Percentiles rank a stretch among this genome's conserved stretches.
These are phyloP conservation scores for Stichodactyla helianthus DNA, from an alignment of 64 coral and sea anemone species.

Conservation along the genomic window DNA sequence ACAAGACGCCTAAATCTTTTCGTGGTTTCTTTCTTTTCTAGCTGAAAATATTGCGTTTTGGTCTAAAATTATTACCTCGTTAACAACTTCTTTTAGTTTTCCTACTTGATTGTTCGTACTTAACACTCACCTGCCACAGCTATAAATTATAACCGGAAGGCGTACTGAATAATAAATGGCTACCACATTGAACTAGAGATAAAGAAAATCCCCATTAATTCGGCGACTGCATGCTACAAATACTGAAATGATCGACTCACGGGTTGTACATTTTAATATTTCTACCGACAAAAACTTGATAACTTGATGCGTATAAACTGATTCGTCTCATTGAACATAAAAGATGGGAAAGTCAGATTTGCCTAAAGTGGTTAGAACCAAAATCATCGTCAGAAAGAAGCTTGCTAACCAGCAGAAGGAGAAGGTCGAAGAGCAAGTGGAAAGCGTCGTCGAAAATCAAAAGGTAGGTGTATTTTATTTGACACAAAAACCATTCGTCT, in stretches of 20 bases:
- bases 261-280: background rate
- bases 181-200: background rate
- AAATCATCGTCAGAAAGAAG: background rate
- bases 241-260: background rate
- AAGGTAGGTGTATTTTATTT: background rate
- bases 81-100: background rate
- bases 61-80: background rate
- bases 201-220: background rate
- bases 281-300: background rate
- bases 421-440: background rate
- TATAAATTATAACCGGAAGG: background rate
- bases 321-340: background rate
- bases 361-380: background rate
- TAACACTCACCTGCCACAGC: background rate
- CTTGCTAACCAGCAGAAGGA: background rate
- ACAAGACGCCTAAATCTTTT: background rate
- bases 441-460: background rate
- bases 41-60: background rate
- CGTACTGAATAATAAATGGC: background rate
- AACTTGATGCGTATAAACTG: background rate
- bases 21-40: background rate
- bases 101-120: background rate
- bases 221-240: background rate
- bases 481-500: no score
- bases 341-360: background rate